phyloP scores from a whole-genome alignment of 2,113 vertebrate species.

The Mastomys coucha region DNA sequence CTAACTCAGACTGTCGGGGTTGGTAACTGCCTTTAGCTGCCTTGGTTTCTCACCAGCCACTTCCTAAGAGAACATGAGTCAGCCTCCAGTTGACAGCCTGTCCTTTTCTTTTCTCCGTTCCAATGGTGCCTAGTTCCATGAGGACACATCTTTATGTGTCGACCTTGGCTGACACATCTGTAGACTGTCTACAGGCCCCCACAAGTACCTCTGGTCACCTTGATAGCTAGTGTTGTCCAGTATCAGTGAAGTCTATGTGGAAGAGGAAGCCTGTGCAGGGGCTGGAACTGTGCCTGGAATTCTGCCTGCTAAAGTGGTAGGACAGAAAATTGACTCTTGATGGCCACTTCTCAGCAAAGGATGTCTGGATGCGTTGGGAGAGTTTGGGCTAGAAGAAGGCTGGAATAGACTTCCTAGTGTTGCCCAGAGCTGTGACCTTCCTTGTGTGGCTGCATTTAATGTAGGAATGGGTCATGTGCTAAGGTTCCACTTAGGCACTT shows the following conservation, averaged over 20 bases:
- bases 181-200: no score
- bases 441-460: not conserved
- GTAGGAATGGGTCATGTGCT: not conserved
- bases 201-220: not conserved
- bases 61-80: not conserved
- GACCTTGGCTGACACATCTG: not conserved
- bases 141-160: not conserved
- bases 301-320: not conserved
- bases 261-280: not conserved
- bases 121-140: not conserved
- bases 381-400: not conserved
- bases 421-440: not conserved
- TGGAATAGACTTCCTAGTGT: not conserved
- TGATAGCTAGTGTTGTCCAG: rapidly evolving
- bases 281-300: not conserved
- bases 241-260: not conserved
- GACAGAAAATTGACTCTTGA: not conserved
- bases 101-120: not conserved
- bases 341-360: not conserved
- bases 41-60: not conserved
- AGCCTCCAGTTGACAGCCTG: rapidly evolving
- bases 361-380: not conserved
- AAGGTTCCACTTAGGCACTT: not conserved
- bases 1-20: not conserved
- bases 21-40: not conserved